Evolutionary conservation across 2,888 invertebrate genomes (phyloP).

Genomic region (Tortricodes alternella): DNA sequence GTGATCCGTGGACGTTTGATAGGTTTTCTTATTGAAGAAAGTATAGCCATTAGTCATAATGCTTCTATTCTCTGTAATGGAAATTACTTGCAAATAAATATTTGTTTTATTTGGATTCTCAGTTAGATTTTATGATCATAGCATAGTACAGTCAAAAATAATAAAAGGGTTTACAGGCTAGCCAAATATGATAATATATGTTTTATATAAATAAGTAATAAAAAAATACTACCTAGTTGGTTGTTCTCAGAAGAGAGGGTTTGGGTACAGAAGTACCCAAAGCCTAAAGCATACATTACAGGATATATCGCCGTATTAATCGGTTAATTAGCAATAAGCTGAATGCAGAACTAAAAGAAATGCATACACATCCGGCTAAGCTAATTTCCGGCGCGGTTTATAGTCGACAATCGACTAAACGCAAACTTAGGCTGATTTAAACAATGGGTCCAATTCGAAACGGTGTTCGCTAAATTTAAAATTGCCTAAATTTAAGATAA

Average conservation of each 20-base stretch:
- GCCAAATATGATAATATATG: too few relatives aligned
- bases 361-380: slow-evolving; percentile 66
- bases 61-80: slow-evolving; percentile 21
- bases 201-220: too few relatives aligned
- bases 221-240: too few relatives aligned
- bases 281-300: too few relatives aligned
- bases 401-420: slow-evolving; percentile 64
- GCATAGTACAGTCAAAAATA: too few relatives aligned
- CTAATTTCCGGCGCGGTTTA: slow-evolving; percentile 75
- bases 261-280: too few relatives aligned
- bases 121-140: too few relatives aligned
- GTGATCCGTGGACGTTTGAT: slow-evolving; percentile 58
- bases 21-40: slow-evolving; percentile 57
- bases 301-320: too few relatives aligned
- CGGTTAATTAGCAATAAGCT: slow-evolving; percentile 31
- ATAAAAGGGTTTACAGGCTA: too few relatives aligned
- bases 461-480: too few relatives aligned
- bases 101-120: slow-evolving; percentile 35
- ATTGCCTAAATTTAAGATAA: slow-evolving; percentile 53
- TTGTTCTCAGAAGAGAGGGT: too few relatives aligned
- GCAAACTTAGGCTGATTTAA: slow-evolving; percentile 69
- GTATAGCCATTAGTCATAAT: slow-evolving; percentile 39
- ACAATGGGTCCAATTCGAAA: too few relatives aligned
- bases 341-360: slow-evolving; percentile 44
- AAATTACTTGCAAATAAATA: slow-evolving; percentile 15